phyloP scores from a whole-genome alignment of 2,888 invertebrate genomes.

The Eumerus sabulonum region DNA sequence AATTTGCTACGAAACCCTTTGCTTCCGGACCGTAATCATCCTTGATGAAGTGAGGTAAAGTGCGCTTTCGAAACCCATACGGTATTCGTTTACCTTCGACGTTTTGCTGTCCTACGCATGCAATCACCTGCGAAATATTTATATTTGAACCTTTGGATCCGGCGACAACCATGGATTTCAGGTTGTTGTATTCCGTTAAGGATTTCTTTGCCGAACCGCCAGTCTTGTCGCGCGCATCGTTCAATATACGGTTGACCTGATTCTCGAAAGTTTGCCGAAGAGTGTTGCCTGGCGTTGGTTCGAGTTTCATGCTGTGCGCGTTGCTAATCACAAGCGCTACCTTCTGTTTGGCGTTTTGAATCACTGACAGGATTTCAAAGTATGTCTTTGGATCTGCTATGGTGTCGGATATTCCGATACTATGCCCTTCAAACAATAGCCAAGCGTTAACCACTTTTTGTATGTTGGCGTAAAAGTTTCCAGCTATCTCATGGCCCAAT shows the following conservation, averaged over 20 bases:
- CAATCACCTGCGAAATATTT: constrained; percentile 99
- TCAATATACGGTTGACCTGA: constrained; percentile 97
- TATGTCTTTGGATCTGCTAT: constrained; percentile 99
- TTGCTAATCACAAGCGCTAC: constrained; percentile 95
- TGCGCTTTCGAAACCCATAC: constrained; percentile 97
- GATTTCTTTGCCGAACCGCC: constrained; percentile 98
- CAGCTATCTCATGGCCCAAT: constrained; percentile 94
- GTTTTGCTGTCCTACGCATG: constrained; percentile 99
- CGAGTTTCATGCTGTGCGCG: constrained; percentile 98
- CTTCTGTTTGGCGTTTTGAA: constrained; percentile 97
- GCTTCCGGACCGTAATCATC: constrained; percentile 99
- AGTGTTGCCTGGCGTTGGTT: constrained; percentile 98
- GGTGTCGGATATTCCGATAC: constrained; percentile 97
- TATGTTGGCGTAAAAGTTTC: constrained; percentile 97
- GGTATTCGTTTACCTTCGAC: constrained; percentile 99
- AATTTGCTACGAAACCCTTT: constrained; percentile 98
- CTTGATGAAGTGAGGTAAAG: constrained; percentile 98
- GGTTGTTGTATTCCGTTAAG: constrained; percentile 97
- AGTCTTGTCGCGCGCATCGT: constrained; percentile 99
- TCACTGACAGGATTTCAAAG: constrained; percentile 96
- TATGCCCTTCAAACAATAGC: constrained; percentile 95
- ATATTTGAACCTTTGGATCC: constrained; percentile 99
- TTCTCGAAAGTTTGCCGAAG: constrained; percentile 98
- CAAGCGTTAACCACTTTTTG: constrained; percentile 98
- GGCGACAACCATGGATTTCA: constrained; percentile 99